A percentile compares a stretch with the other conserved stretches of the same genome.
Evolutionary conservation across 2,797 vertebrate genomes (phyloP).

Genomic region (Notoglanidium macrostoma): DNA sequence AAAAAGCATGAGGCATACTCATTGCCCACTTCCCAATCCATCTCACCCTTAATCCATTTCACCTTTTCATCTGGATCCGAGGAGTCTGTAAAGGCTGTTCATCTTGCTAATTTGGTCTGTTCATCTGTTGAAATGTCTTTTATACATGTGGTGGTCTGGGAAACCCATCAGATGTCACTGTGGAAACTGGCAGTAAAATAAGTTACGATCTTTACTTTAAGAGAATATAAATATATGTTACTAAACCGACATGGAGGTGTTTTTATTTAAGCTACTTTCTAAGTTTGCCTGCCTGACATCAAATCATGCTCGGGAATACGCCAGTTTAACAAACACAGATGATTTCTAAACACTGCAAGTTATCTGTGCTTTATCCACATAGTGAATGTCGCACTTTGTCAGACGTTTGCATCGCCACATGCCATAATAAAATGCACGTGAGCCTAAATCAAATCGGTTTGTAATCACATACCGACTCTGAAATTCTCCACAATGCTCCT

Average conservation of each 20-base stretch:
- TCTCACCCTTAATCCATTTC: slow-evolving; percentile 55
- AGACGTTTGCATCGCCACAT: neutral
- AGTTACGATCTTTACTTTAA: neutral
- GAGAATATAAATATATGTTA: neutral
- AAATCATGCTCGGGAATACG: neutral
- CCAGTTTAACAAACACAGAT: neutral
- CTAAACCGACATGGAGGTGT: neutral
- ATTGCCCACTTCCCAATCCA: slow-evolving; percentile 46
- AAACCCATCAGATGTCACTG: neutral
- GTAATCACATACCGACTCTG: neutral
- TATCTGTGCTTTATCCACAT: neutral
- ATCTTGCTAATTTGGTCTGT: neutral
- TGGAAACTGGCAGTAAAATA: neutral
- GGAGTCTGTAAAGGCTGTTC: slow-evolving; percentile 19
- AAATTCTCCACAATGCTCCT: neutral
- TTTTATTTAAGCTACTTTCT: neutral
- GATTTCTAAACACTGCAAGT: neutral
- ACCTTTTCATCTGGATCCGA: slow-evolving; percentile 45
- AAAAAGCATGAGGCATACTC: slow-evolving; percentile 49
- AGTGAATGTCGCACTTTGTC: neutral
- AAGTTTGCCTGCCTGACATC: neutral
- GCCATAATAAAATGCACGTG: neutral
- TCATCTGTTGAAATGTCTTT: neutral
- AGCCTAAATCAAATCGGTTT: neutral
- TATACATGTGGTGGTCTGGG: too few species aligned